These are phyloP conservation scores for Zaprionus africanus DNA, from an alignment of 1,140 invertebrate species.

Conservation along the genomic window DNA sequence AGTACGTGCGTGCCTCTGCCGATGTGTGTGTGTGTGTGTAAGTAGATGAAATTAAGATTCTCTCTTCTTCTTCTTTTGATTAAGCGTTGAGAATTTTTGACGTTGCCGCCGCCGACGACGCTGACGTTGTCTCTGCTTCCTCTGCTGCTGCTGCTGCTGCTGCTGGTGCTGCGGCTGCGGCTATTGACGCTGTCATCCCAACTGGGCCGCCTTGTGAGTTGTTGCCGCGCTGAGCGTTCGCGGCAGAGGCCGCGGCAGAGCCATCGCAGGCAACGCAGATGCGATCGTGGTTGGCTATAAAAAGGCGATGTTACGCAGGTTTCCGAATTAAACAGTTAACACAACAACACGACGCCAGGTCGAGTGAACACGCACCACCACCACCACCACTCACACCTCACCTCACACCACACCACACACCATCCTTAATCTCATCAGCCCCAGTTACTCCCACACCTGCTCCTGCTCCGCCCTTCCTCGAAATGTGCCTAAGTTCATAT, in stretches of 20 bases:
- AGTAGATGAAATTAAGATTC: constrained; percentile 79
- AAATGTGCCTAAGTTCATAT: constrained; percentile 41
- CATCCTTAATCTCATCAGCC: background rate
- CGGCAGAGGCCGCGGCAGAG: constrained; percentile 23
- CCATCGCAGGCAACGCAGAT: constrained; percentile 12
- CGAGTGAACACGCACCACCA: background rate
- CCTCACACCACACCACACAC: background rate
- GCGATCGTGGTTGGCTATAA: constrained; percentile 60
- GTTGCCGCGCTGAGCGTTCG: constrained; percentile 29
- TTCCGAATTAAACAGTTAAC: constrained; percentile 80
- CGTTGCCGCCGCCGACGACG: constrained; percentile 31
- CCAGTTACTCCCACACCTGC: constrained; percentile 1
- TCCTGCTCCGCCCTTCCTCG: background rate
- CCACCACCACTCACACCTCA: constrained; percentile 25
- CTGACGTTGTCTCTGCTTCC: constrained; percentile 34
- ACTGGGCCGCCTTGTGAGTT: constrained; percentile 26
- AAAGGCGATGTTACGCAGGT: constrained; percentile 78
- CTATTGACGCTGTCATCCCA: constrained; percentile 37
- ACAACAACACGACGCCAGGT: constrained; percentile 63
- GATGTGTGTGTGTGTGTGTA: constrained; percentile 46
- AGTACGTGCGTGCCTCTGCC: background rate
- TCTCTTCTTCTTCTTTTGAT: constrained; percentile 60
- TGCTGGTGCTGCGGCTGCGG: constrained; percentile 8
- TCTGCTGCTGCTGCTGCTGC: background rate
- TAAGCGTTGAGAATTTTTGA: constrained; percentile 75